These are phyloP conservation scores for Idris sp. DNA, from an alignment of 1,140 invertebrate species.

Conservation along the genomic window DNA sequence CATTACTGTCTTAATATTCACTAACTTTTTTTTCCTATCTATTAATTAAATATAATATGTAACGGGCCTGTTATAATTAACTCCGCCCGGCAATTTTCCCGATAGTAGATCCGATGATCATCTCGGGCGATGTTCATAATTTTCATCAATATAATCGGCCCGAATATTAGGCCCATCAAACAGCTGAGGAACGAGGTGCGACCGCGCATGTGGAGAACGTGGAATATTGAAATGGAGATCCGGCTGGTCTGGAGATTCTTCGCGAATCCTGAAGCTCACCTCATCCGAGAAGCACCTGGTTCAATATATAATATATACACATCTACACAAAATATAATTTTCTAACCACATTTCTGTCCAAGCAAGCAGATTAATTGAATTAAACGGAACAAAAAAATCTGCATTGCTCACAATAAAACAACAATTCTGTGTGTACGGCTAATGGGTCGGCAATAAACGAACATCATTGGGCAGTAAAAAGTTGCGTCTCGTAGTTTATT, in stretches of 20 bases:
- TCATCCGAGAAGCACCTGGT: constrained; percentile 62
- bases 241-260: constrained; percentile 58
- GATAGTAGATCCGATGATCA: constrained; percentile 34
- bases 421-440: constrained; percentile 25
- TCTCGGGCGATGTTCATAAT: constrained; percentile 38
- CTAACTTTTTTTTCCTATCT: constrained; percentile 52
- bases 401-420: constrained; percentile 51
- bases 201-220: constrained; percentile 64
- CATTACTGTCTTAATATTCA: constrained; percentile 56
- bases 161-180: constrained; percentile 42
- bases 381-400: too few relatives aligned
- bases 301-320: too few relatives aligned
- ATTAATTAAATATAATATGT: constrained; percentile 50
- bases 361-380: too few relatives aligned
- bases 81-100: constrained; percentile 53
- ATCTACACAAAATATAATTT: too few relatives aligned
- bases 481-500: constrained; percentile 11
- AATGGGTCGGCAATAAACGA: constrained; percentile 13
- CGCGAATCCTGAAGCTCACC: constrained; percentile 52
- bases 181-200: constrained; percentile 63
- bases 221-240: constrained; percentile 56
- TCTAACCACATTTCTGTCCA: too few relatives aligned
- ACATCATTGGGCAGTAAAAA: constrained; percentile 19
- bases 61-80: constrained; percentile 24
- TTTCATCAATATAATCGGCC: constrained; percentile 44